phyloP scores from a whole-genome alignment of 2,113 vertebrate genomes.

The Poeciliopsis turrubarensis region DNA sequence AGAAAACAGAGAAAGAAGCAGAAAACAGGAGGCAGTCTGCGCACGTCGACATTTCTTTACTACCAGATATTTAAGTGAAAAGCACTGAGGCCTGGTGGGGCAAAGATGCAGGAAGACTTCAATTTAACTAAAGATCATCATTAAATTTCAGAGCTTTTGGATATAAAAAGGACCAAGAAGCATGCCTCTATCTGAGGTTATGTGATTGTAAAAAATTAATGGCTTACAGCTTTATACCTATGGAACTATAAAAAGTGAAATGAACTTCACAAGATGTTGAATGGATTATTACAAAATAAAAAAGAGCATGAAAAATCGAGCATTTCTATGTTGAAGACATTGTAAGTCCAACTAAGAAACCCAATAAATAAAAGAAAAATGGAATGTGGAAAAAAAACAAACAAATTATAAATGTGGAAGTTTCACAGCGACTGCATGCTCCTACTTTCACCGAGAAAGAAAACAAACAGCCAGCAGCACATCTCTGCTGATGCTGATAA shows the following conservation, averaged over 20 bases:
- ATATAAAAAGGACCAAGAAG: background rate
- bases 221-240: background rate
- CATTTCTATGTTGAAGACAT: background rate
- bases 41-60: slow-evolving; percentile 1
- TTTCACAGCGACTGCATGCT: no score
- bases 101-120: background rate
- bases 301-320: background rate
- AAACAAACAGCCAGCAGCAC: no score
- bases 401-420: background rate
- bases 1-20: slow-evolving; percentile 29
- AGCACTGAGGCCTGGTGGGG: background rate
- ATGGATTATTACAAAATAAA: background rate
- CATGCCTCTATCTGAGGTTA: background rate
- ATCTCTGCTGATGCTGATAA: no score
- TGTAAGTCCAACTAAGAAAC: background rate
- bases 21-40: slow-evolving; percentile 4
- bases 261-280: background rate
- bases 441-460: no score
- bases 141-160: background rate
- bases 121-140: background rate
- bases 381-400: background rate
- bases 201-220: background rate
- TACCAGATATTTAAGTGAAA: background rate
- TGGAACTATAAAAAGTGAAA: background rate
- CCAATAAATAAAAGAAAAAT: background rate